Base-by-base conservation (phyloP, 2,113 vertebrate species). In the Chauna torquata region DNA sequence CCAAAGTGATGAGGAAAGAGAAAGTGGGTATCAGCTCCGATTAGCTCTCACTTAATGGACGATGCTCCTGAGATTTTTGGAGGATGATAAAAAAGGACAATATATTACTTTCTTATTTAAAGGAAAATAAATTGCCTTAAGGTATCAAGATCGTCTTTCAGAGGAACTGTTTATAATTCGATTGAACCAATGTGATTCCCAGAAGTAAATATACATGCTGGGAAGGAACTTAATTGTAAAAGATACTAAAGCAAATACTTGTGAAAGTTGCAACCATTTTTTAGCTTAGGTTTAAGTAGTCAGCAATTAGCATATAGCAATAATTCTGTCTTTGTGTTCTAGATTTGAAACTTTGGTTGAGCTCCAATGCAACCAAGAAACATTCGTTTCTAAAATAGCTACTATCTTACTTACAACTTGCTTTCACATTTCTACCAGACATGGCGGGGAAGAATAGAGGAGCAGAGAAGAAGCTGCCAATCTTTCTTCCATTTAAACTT, bases 91-190 rank as follows among this genome's bases (percentile, higher is more conserved):
- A 91, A 76, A 16, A 96, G 42, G 36, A 47, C 38, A 78, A 84
- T 6, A 20, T 50, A 80, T 81, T 47, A 34, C 30, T 72, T 64
- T 25, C 65, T 52, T 94, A 84, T 62, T 62, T 81, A 82, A 91
- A 89, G 24, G 57, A 89, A 95, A 96, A 94, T 28, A 90, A 86
- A 92, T 42, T 69, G 23, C 36, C 84, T 27, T 20, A 81, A 47
- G 25, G 23, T 55, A 57, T 6, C 11, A 16, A 90, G 28, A 6
- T 74, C 58, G 28, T 74, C 20, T 62, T 86, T 88, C 64, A 52
- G 13, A n/a, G 12, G 6, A 81, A 6, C 15, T 47, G 22, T 55
- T 38, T 86, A 55, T 42, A 84, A 81, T 55, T 66, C 50, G 55
- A 8, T 15, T n/a, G 65, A 93, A 82, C 36, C 45, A 65, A 23